A percentile compares a stretch with the other conserved stretches of the same genome.
Evolutionary conservation across 1,140 invertebrate genomes (phyloP).

Genomic region (Ips typographus): DNA sequence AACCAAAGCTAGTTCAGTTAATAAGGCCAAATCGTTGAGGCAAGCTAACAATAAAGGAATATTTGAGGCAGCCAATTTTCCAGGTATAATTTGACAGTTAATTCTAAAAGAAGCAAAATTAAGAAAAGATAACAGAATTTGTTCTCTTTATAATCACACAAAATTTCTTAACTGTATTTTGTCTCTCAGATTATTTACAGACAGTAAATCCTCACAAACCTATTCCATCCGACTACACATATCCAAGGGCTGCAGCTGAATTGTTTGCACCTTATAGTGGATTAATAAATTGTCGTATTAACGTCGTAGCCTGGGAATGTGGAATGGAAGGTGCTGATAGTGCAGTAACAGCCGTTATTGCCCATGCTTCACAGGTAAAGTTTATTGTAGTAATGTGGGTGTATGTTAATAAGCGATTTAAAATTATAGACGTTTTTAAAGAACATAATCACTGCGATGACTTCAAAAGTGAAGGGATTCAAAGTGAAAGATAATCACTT

Average conservation of each 20-base stretch:
- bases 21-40: slow-evolving; percentile 18
- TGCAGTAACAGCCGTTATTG: slow-evolving; percentile 44
- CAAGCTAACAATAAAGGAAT: slow-evolving; percentile 35
- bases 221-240: slow-evolving; percentile 41
- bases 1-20: slow-evolving; percentile 38
- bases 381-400: background rate
- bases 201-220: slow-evolving; percentile 37
- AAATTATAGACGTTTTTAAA: slow-evolving; percentile 53
- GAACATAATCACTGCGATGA: slow-evolving; percentile 57
- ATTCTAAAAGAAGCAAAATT: background rate
- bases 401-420: background rate
- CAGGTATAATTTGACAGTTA: slow-evolving; percentile 13
- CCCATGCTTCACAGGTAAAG: slow-evolving; percentile 45
- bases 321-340: slow-evolving; percentile 45
- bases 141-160: too few relatives aligned
- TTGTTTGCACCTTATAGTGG: slow-evolving; percentile 46
- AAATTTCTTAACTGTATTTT: slow-evolving; percentile 1
- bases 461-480: slow-evolving; percentile 57
- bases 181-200: slow-evolving; percentile 42
- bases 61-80: slow-evolving; percentile 37
- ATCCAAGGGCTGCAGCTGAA: slow-evolving; percentile 44
- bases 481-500: slow-evolving; percentile 57
- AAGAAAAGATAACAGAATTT: too few relatives aligned
- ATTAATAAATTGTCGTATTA: slow-evolving; percentile 45
- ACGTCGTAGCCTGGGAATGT: slow-evolving; percentile 47